phyloP scores from a whole-genome alignment of 2,113 vertebrate genomes.

The Pachycephala philippinensis region DNA sequence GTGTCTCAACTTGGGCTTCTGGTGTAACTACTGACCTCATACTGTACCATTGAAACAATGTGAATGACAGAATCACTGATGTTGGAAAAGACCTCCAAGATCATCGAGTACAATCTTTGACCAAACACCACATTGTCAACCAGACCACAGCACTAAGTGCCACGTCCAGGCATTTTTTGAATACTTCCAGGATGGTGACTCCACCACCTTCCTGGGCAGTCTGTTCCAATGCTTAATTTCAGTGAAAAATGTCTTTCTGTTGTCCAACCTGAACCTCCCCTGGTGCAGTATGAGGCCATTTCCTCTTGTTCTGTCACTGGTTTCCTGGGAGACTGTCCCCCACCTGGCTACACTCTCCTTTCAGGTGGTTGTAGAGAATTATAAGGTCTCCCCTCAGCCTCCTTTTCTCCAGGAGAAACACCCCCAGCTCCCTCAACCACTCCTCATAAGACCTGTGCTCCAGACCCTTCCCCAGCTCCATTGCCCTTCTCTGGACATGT shows the following conservation, averaged over 20 bases:
- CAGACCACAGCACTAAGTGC: background rate
- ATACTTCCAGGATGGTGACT: background rate
- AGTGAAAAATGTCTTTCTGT: background rate
- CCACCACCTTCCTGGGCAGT: background rate
- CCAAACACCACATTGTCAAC: background rate
- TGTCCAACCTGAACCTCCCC: background rate
- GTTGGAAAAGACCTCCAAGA: background rate
- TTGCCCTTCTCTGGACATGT: accelerated
- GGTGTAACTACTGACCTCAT: background rate
- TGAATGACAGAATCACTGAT: background rate
- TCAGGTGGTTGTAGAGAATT: background rate
- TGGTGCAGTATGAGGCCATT: background rate
- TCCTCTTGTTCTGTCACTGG: background rate
- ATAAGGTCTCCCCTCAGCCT: background rate
- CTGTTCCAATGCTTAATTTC: accelerated
- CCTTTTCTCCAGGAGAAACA: background rate
- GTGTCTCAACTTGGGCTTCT: background rate
- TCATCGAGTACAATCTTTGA: accelerated
- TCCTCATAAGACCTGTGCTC: background rate
- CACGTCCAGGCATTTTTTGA: background rate
- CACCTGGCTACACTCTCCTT: background rate
- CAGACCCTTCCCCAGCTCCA: background rate
- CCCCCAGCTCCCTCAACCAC: background rate
- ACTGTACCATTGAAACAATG: background rate
- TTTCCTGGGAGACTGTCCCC: background rate